phyloP scores from a whole-genome alignment of 2,888 invertebrate species.

The Drosophila siamana region DNA sequence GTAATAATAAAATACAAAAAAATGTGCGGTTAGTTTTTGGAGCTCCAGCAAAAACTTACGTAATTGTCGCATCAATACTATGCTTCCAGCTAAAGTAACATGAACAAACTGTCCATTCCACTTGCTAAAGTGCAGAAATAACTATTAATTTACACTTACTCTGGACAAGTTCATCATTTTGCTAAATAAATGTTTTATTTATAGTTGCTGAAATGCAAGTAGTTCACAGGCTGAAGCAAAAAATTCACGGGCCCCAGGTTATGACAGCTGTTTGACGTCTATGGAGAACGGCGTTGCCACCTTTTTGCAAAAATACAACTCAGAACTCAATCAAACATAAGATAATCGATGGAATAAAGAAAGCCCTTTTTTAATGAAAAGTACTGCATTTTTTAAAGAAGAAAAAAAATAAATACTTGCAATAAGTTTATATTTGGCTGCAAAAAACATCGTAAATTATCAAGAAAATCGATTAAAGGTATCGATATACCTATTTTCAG shows the following conservation, averaged over 20 bases:
- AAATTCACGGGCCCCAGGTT: constrained; percentile 57
- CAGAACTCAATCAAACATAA: constrained; percentile 5
- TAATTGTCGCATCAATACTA: constrained; percentile 55
- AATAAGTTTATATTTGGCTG: too few species aligned
- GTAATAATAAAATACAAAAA: constrained; percentile 41
- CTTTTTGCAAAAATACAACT: constrained; percentile 17
- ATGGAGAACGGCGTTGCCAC: constrained; percentile 63
- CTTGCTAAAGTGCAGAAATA: background rate
- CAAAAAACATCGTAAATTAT: too few species aligned
- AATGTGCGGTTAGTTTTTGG: constrained; percentile 63
- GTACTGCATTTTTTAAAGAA: too few species aligned
- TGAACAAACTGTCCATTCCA: background rate
- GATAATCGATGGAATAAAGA: too few species aligned
- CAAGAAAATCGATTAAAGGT: too few species aligned
- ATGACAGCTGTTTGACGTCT: constrained; percentile 69
- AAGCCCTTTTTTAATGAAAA: too few species aligned
- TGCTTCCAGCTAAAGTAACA: constrained; percentile 6
- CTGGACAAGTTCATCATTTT: constrained; percentile 83
- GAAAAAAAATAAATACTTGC: too few species aligned
- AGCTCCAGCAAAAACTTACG: constrained; percentile 72
- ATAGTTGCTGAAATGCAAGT: constrained; percentile 45
- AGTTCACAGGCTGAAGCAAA: constrained; percentile 36
- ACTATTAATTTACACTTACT: constrained; percentile 65
- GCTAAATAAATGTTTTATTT: constrained; percentile 44
- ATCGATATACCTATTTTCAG: background rate